These are phyloP conservation scores for Minunthozetes semirufus DNA, from an alignment of 2,888 invertebrate species.

Conservation along the genomic window DNA sequence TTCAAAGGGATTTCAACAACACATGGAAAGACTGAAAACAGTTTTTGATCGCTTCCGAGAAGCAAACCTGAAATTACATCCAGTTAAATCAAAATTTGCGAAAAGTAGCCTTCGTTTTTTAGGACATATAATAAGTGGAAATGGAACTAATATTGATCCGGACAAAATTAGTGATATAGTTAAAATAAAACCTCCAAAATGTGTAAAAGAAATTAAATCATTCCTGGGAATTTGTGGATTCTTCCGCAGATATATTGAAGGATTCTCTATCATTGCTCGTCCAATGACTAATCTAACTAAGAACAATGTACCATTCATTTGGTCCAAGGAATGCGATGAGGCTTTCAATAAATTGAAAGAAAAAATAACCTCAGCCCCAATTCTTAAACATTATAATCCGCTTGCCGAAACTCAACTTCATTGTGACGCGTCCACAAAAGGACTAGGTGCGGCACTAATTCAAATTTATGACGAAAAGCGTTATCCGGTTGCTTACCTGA, in stretches of 20 bases:
- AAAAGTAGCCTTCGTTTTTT: conserved; percentile 35
- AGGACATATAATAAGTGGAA: conserved; percentile 32
- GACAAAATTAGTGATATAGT: conserved; percentile 1
- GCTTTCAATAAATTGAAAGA: not conserved
- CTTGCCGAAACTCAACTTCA: conserved; percentile 40
- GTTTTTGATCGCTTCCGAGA: conserved; percentile 39
- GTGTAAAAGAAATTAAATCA: not conserved
- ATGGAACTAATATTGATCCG: conserved; percentile 22
- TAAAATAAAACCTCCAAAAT: conserved; percentile 1
- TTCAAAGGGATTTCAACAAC: conserved; percentile 40
- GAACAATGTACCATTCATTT: not conserved
- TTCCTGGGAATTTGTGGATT: conserved; percentile 27
- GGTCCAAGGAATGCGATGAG: not conserved
- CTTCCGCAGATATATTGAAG: conserved; percentile 31
- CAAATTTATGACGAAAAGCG: conserved; percentile 33
- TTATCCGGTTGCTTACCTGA: conserved; percentile 42
- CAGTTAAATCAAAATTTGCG: conserved; percentile 41
- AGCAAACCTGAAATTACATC: conserved; percentile 41
- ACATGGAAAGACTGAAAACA: conserved; percentile 33
- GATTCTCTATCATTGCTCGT: conserved; percentile 26
- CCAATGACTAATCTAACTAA: conserved; percentile 34
- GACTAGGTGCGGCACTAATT: not conserved
- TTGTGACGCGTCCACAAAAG: not conserved
- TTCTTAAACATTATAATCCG: conserved; percentile 41
- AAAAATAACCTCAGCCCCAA: not conserved